phyloP scores from a whole-genome alignment of 1,140 invertebrate genomes.

The Cephus cinctus region DNA sequence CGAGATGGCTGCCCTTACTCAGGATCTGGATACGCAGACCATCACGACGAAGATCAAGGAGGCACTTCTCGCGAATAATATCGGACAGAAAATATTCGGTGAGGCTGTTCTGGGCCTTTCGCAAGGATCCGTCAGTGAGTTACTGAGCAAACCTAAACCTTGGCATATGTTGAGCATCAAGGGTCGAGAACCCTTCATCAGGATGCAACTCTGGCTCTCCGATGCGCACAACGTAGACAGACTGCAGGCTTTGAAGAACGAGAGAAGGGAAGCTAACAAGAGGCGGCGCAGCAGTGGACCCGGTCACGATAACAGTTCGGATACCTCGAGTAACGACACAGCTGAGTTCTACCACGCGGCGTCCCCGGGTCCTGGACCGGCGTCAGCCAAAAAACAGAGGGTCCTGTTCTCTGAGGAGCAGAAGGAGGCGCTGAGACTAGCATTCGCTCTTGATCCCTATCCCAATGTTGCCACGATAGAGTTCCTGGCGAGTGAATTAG shows the following conservation, averaged over 20 bases:
- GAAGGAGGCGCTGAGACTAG: slow-evolving; percentile 91
- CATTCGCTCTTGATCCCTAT: slow-evolving; percentile 94
- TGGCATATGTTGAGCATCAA: slow-evolving; percentile 99
- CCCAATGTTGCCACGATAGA: slow-evolving; percentile 95
- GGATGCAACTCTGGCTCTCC: slow-evolving; percentile 96
- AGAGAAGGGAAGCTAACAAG: slow-evolving; percentile 86
- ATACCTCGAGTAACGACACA: slow-evolving; percentile 84
- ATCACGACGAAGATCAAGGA: slow-evolving; percentile 98
- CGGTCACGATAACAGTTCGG: slow-evolving; percentile 82
- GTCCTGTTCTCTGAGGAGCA: slow-evolving; percentile 97
- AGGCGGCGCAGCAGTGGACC: slow-evolving; percentile 75
- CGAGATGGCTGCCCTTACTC: slow-evolving; percentile 94
- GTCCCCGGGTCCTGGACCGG: slow-evolving; percentile 72
- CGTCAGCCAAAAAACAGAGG: slow-evolving; percentile 85
- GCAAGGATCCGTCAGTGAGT: slow-evolving; percentile 95
- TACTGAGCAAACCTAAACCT: slow-evolving; percentile 96
- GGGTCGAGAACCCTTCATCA: slow-evolving; percentile 95
- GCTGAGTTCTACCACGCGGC: slow-evolving; percentile 86
- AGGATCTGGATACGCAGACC: slow-evolving; percentile 93
- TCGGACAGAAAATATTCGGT: slow-evolving; percentile 97
- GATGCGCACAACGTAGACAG: slow-evolving; percentile 92
- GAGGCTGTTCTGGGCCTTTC: slow-evolving; percentile 94
- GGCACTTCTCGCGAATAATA: slow-evolving; percentile 93
- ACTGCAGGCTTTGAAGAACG: slow-evolving; percentile 83
- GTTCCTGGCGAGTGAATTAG: slow-evolving; percentile 87